Percentiles rank a stretch among this genome's conserved stretches.
Conservation (phyloP, 37 sponge, comb jelly and placozoan genomes). For the Tethya wilhelma region DNA sequence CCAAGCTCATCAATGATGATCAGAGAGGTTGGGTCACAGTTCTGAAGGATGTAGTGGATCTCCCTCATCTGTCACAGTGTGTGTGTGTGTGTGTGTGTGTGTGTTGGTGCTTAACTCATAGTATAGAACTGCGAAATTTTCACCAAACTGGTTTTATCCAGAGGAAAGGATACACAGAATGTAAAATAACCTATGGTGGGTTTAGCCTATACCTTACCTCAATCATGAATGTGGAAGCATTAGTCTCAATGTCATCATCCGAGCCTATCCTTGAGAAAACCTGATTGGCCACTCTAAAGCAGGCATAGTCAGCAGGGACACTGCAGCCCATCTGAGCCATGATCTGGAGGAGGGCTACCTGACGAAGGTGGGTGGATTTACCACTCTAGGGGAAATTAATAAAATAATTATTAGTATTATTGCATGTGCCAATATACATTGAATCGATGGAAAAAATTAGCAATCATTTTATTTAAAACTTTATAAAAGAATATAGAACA, state of each 20-base stretch:
- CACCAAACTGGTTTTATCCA: no score
- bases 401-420: background rate
- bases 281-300: constrained; percentile 86
- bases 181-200: no score
- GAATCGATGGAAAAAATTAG: background rate
- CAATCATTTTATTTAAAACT: background rate
- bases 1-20: constrained; percentile 97
- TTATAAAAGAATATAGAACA: background rate
- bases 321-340: constrained; percentile 96
- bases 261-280: constrained; percentile 95
- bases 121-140: background rate
- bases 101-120: background rate
- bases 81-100: background rate
- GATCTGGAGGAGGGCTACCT: constrained; percentile 89
- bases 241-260: constrained; percentile 97
- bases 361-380: constrained; percentile 85
- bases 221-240: constrained; percentile 96
- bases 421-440: background rate
- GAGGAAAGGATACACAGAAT: no score
- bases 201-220: constrained; percentile 64
- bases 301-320: constrained; percentile 96
- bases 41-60: constrained; percentile 90
- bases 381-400: constrained; percentile 68
- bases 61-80: constrained; percentile 99
- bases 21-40: constrained; percentile 68